Conservation (phyloP, 2,888 invertebrate species). For the Archips xylosteana region DNA sequence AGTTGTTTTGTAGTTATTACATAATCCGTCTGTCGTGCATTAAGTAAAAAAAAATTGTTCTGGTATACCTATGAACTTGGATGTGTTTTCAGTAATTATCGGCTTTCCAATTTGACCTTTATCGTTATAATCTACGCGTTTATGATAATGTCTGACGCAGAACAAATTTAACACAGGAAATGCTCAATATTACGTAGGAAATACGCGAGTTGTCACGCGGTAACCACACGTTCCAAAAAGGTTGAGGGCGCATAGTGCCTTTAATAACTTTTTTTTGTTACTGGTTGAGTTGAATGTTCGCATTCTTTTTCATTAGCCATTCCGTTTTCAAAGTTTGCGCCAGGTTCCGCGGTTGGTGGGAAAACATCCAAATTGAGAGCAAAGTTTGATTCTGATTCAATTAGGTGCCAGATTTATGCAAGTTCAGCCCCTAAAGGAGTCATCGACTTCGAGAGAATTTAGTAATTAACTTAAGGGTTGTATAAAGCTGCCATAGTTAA, state of each 20-base stretch:
- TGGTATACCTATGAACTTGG: neutral
- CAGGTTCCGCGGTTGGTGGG: constrained; percentile 2
- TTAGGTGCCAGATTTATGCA: constrained; percentile 31
- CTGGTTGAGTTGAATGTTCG: constrained; percentile 26
- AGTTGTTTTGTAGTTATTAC: constrained; percentile 18
- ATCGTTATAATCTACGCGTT: constrained; percentile 31
- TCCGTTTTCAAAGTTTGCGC: constrained; percentile 19
- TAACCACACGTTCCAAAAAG: constrained; percentile 5
- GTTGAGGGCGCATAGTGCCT: constrained; percentile 15
- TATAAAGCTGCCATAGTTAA: neutral
- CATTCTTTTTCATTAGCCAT: constrained; percentile 35
- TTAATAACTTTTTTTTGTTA: constrained; percentile 9
- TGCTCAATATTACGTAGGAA: constrained; percentile 29
- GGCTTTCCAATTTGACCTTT: constrained; percentile 39
- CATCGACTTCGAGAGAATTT: constrained; percentile 31
- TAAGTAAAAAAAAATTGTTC: constrained; percentile 2
- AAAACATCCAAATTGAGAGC: constrained; percentile 11
- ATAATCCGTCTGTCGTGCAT: neutral
- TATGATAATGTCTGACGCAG: constrained; percentile 38
- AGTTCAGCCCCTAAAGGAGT: constrained; percentile 32
- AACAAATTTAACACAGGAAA: constrained; percentile 37
- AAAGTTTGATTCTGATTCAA: constrained; percentile 31
- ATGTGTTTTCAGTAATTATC: constrained; percentile 22
- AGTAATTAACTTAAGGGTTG: constrained; percentile 13
- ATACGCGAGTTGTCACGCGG: constrained; percentile 20